Base-by-base conservation (phyloP, 2,113 vertebrate genomes). In the Bubo scandiacus region DNA sequence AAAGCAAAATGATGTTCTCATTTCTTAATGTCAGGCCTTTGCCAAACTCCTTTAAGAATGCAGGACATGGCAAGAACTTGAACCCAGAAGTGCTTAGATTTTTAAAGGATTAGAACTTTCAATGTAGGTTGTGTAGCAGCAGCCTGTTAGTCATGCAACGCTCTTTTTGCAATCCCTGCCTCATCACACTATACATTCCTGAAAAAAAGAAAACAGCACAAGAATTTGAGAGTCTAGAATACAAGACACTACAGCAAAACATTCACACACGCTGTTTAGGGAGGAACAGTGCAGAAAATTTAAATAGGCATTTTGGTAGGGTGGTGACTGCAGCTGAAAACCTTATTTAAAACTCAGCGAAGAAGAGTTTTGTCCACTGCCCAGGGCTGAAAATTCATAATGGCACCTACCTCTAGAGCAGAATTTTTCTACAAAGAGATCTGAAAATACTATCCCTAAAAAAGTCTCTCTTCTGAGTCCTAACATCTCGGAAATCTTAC, bases 121-220 rank as follows among this genome's bases (percentile, higher is more conserved):
- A 26, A 26, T 11, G 17, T 2, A 57, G 34, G 30, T 17, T 54
- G 34, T 43, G 8, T 10, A 58, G 52, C 54, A 79, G 70, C 12
- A 63, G 23, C 51, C 26, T 8, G 0, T 63, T 30, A 40, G 12
- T 11, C 2, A 2, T 15, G 12, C 2, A 2, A 66, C 9, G 40
- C 6, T 61, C 38, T 89, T 81, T n/a, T 40, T 2, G 2, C 52
- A 71, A 7, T 57, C 68, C 5, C 34, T 87, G 34, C 21, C 49
- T 79, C 6, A 0, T 59, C 25, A 49, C 40, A 29, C 62, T 26
- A 12, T 10, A 20, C 3, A 3, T 36, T 63, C 42, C 34, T 57
- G 25, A 40, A 83, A 49, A 85, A 80, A 52, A 61, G 3, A 65
- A 81, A 30, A 36, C 14, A 42, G 36, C n/a, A 47, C 4, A 23